Evolutionary conservation across 2,888 invertebrate species (phyloP).

Genomic region (Leucophenga maculata): DNA sequence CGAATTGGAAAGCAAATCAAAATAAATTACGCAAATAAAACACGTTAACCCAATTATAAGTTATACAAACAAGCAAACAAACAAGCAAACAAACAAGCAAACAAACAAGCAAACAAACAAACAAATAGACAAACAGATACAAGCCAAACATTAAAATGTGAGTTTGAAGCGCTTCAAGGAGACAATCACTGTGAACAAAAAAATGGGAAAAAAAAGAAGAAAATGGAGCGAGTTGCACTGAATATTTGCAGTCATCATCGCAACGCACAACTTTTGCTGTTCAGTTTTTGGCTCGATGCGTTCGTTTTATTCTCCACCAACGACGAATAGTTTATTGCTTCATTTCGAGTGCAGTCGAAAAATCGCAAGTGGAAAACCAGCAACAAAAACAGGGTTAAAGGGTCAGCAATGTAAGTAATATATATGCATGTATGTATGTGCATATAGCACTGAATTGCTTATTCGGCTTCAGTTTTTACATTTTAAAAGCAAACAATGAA

Average conservation of each 20-base stretch:
- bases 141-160: conserved; percentile 27
- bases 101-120: conserved; percentile 3
- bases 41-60: conserved; percentile 52
- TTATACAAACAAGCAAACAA: conserved; percentile 12
- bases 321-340: conserved; percentile 7
- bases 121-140: conserved; percentile 8
- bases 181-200: not conserved
- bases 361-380: not conserved
- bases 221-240: not conserved
- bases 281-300: not conserved
- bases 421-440: not conserved
- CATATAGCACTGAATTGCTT: not conserved
- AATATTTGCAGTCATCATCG: too few relatives aligned
- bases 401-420: not conserved
- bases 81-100: not conserved
- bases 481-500: not conserved
- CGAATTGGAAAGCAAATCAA: conserved; percentile 34
- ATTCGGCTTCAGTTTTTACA: not conserved
- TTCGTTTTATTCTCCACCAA: not conserved
- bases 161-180: conserved; percentile 21
- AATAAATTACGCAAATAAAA: conserved; percentile 46
- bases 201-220: too few relatives aligned
- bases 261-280: too few relatives aligned
- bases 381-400: not conserved
- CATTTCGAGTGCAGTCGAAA: not conserved